Conservation (phyloP, 2,888 invertebrate genomes). For the Congeria kusceri region DNA sequence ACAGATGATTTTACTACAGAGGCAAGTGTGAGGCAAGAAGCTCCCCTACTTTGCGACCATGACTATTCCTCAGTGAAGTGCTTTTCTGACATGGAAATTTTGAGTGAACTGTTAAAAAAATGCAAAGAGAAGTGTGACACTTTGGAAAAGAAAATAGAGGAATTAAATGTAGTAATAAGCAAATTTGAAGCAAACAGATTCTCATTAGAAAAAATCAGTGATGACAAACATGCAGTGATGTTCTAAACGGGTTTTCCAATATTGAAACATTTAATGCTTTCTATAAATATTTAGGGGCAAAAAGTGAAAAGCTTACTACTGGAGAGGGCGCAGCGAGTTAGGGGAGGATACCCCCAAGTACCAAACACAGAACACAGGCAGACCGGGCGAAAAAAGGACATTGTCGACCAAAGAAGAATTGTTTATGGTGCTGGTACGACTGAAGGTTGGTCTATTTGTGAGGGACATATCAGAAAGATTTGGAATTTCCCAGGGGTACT, state of each 20-base stretch:
- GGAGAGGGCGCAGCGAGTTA: conserved; percentile 26
- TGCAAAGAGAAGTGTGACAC: neutral
- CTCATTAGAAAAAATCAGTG: conserved; percentile 9
- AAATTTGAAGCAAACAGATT: conserved; percentile 23
- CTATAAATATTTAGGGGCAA: conserved; percentile 36
- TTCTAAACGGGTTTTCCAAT: conserved; percentile 26
- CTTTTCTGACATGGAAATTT: neutral
- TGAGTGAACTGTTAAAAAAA: neutral
- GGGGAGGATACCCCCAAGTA: neutral
- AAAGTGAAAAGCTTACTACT: conserved; percentile 32
- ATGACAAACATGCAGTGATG: conserved; percentile 13
- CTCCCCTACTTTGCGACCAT: neutral
- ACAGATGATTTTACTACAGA: neutral
- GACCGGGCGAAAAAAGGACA: conserved; percentile 19
- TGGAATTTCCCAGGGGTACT: conserved; percentile 30
- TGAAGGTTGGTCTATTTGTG: conserved; percentile 48
- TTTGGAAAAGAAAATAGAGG: neutral
- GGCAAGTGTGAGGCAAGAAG: neutral
- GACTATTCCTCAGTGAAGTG: neutral
- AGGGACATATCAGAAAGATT: conserved; percentile 35
- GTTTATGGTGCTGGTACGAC: conserved; percentile 41
- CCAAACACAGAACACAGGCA: conserved; percentile 3
- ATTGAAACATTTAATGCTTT: conserved; percentile 26
- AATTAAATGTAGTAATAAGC: neutral
- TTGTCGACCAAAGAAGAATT: conserved; percentile 31